Evolutionary conservation across 2,113 vertebrate species (phyloP), one percentile per base, ranked within the genome.

Genomic region (Apus apus): DNA sequence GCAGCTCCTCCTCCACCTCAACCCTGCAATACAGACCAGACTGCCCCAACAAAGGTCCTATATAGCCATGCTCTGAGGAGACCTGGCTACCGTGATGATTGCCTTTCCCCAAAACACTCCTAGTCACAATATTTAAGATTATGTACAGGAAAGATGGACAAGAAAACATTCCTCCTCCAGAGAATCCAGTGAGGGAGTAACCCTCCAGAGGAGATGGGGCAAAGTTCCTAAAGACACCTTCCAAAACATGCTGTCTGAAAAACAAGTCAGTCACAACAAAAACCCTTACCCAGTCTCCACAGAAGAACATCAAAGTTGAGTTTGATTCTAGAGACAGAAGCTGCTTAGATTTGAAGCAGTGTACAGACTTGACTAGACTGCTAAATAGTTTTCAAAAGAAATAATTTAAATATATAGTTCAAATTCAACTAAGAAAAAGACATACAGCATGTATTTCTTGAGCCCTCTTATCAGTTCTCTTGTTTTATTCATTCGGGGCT

Each of bases 31-130:
- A 53, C 46, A 77, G 27, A n/a, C 29, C 62, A 67, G 61, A n/a
- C 23, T 30, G 53, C 10, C 36, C 46, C 30, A 38, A 40, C 32
- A 57, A 3, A 74, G 64, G 18, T 64, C 30, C 51, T 62, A 16
- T 54, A 8, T 4, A 29, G 12, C 29, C 2, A 0, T 19, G 34
- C 8, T 45, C 7, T 2, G 26, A 84, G 27, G 11, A 87, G 9
- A 21, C n/a, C 51, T 38, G 71, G 21, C 66, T 38, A 21, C 26
- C 15, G 9, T 17, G 34, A 23, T 2, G 3, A 27, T 23, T 61
- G 29, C 45, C 30, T 71, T 84, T 56, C 29, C 66, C 30, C 53
- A 10, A n/a, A 68, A 34, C 19, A 46, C 17, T 26, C 50, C 40
- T 23, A 23, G 36, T 61, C 34, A 71, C 43, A 74, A 58, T 30